Base-by-base conservation (phyloP, 2,888 invertebrate species). In the Zaprionus bogoriensis region DNA sequence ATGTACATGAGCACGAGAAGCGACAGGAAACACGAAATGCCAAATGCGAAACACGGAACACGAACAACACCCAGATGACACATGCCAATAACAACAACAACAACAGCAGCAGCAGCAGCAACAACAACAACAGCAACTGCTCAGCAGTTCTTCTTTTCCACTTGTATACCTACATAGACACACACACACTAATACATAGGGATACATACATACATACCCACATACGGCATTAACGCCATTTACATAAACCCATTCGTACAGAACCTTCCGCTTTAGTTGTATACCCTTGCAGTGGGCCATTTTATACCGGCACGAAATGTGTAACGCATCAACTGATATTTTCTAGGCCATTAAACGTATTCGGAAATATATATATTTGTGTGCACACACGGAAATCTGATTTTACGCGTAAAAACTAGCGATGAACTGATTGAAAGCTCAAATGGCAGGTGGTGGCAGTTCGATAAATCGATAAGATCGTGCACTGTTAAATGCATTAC, bases 1-100 rank as follows among this genome's bases (percentile, higher is more conserved):
- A 73, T 58, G 45, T 62, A 74, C 57, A 52, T 53, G 71, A 67
- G 57, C 54, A 72, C 63, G 44, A 62, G 48, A 28, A 55, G 51
- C 67, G 61, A 51, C 51, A 44, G 46, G 25, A 47, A 44, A 58
- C 58, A 57, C 57, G 48, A 65, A 30, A 48, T 44, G 39, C n/a
- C 25, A 27, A 42, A 17, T 36, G n/a, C 41, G 17, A 22, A 39
- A 64, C 47, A 67, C 36, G 38, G 14, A 61, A 58, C 53, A 48
- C 54, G 55, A 62, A 68, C 53, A 72, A 53, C 53, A 51, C 36
- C 46, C 60, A 51, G 52, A 27, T 47, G 47, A 28, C 28, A 45
- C 39, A 59, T 42, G 51, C 52, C 27, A 51, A 39, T 12, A 12
- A 20, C 32, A 30, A 46, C 30, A 46, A 28, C 14, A 45, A 22